phyloP scores from a whole-genome alignment of 2,797 vertebrate genomes.

The Diceros bicornis region DNA sequence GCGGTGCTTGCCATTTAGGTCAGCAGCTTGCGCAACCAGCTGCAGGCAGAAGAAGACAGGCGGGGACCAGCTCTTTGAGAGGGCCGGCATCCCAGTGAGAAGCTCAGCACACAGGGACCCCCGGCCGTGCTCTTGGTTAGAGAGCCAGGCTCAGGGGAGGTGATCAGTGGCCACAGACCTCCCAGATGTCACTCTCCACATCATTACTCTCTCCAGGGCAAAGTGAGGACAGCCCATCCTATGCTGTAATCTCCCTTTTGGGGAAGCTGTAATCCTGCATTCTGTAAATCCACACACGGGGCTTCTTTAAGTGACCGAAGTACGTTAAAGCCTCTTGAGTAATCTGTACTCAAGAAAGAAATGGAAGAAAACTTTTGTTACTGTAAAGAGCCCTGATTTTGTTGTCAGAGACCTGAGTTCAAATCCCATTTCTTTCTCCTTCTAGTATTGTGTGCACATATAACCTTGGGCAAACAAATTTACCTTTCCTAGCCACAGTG shows the following conservation, averaged over 20 bases:
- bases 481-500: neutral
- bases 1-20: conserved; percentile 29
- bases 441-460: neutral
- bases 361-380: neutral
- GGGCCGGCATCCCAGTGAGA: neutral
- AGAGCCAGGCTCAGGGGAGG: neutral
- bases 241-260: neutral
- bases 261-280: neutral
- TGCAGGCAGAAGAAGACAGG: neutral
- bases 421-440: neutral
- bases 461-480: neutral
- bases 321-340: neutral
- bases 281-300: neutral
- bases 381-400: neutral
- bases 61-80: neutral
- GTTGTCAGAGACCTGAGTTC: neutral
- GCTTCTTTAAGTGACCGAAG: neutral
- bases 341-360: neutral
- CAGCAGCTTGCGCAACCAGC: neutral
- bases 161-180: neutral
- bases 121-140: neutral
- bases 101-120: neutral
- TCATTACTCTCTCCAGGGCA: neutral
- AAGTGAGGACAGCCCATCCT: neutral
- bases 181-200: neutral